Base-by-base conservation (phyloP, 1,140 invertebrate species). In the Brachionus angularis region DNA sequence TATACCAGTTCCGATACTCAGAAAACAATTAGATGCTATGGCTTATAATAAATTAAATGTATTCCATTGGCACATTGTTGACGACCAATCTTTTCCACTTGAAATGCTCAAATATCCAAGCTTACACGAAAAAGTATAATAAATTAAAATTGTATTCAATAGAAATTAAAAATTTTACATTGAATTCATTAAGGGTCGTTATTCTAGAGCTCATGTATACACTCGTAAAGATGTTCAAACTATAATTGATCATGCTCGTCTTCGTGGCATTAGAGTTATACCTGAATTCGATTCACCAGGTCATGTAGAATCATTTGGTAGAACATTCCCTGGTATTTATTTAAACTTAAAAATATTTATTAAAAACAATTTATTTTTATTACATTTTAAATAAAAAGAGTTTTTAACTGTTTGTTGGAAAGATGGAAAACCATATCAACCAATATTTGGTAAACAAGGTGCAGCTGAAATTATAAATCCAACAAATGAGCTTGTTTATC, bases 221-320 rank as follows among this genome's bases (percentile, higher is more conserved):
- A 85, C 85, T 1, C 82, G 79, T 33, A 75, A 82, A 8, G 85
- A 90, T 76, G 80, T 93, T 1, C 76, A 80, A 47, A 80, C 84
- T 21, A 79, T 94, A 3, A 86, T 92, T 64, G 84, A 90, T 73
- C 89, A 88, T 77, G 91, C 91, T 0, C 82, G 88, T 75, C 73
- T 87, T 3, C 81, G 91, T 25, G 93, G 92, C 7, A 93, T 96
- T 72, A 82, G 92, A 46, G 90, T 96, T 0, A 82, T 96, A 47
- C 85, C 89, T 0, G 93, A 96, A 83, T 93, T 95, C 79, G 93
- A 96, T 80, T 88, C 90, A n/a, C 92, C 93, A 74, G 91, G 89
- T 88, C 78, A 73, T 36, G 44, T 72, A 21, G 33, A 49, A 33
- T 25, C 53, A 42, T 53, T 53, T 21, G 52, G 70, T 12, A 5